Percentiles rank a stretch among this genome's conserved stretches.
These are phyloP conservation scores for Hypothenemus hampei DNA, from an alignment of 1,140 invertebrate species.

Conservation along the genomic window DNA sequence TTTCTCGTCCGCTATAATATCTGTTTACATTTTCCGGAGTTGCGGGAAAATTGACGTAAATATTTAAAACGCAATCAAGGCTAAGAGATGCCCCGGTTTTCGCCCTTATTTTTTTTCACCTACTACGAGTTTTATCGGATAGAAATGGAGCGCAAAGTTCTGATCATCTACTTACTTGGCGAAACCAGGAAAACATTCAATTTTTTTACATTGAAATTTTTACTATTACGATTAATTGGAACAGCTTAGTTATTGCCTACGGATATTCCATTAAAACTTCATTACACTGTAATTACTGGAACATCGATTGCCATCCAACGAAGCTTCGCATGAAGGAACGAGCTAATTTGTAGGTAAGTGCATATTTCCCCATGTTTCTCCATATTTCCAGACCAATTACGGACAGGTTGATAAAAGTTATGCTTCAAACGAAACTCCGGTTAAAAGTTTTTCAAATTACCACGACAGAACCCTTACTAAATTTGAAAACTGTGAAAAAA, in stretches of 20 bases:
- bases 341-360: background rate
- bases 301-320: background rate
- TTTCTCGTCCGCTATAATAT: conserved; percentile 11
- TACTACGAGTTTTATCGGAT: too few relatives aligned
- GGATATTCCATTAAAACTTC: background rate
- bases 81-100: conserved; percentile 15
- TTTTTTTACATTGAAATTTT: background rate
- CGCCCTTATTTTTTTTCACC: background rate
- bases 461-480: too few relatives aligned
- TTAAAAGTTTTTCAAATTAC: too few relatives aligned
- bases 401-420: too few relatives aligned
- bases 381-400: too few relatives aligned
- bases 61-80: conserved; percentile 32
- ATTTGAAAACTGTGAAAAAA: too few relatives aligned
- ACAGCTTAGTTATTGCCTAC: background rate
- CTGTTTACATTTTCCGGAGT: conserved; percentile 24
- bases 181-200: background rate
- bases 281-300: background rate
- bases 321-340: background rate
- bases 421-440: too few relatives aligned
- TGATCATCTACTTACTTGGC: too few relatives aligned
- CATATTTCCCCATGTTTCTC: background rate
- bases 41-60: conserved; percentile 29
- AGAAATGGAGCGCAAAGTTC: too few relatives aligned
- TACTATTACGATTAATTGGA: too few relatives aligned